Percentiles rank a stretch among this genome's conserved stretches.
phyloP scores from a whole-genome alignment of 1,140 invertebrate genomes.

The Marisa cornuarietis region DNA sequence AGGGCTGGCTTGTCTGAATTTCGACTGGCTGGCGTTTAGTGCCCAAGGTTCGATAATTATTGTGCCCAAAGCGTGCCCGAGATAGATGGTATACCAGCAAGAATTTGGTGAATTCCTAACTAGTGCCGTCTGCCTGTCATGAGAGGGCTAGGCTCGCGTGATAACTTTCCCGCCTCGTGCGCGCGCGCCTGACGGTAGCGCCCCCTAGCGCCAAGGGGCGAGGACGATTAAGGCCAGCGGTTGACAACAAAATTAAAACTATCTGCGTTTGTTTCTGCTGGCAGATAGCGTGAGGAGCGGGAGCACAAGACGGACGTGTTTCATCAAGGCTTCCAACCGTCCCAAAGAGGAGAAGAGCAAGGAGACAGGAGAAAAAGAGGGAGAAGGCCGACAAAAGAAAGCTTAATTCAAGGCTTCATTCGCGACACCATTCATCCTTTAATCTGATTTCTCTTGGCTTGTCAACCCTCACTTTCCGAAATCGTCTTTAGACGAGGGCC shows the following conservation, averaged over 20 bases:
- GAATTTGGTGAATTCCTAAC: no score
- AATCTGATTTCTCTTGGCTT: slow-evolving; percentile 11
- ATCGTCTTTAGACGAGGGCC: no score
- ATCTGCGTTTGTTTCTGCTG: slow-evolving; percentile 25
- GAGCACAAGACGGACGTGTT: slow-evolving; percentile 14
- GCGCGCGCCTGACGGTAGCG: slow-evolving; percentile 3
- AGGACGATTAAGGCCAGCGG: slow-evolving; percentile 20
- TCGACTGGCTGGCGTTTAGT: no score
- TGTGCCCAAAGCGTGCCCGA: no score
- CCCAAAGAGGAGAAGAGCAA: neutral
- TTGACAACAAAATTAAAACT: slow-evolving; percentile 30
- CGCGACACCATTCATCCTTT: slow-evolving; percentile 12
- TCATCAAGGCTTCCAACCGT: slow-evolving; percentile 19
- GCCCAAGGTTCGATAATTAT: no score
- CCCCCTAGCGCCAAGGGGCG: slow-evolving; percentile 1
- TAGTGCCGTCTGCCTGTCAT: no score
- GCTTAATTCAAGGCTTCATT: slow-evolving; percentile 18
- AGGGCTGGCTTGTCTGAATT: no score
- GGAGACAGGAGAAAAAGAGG: neutral
- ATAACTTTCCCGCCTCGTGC: slow-evolving; percentile 25
- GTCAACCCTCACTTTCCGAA: no score
- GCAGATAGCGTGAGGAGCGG: slow-evolving; percentile 11
- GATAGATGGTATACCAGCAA: no score
- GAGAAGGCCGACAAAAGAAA: slow-evolving; percentile 11
- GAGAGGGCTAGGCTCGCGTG: slow-evolving; percentile 11